Conservation (phyloP, 2,888 invertebrate genomes). For the Ennomos quercinarius region DNA sequence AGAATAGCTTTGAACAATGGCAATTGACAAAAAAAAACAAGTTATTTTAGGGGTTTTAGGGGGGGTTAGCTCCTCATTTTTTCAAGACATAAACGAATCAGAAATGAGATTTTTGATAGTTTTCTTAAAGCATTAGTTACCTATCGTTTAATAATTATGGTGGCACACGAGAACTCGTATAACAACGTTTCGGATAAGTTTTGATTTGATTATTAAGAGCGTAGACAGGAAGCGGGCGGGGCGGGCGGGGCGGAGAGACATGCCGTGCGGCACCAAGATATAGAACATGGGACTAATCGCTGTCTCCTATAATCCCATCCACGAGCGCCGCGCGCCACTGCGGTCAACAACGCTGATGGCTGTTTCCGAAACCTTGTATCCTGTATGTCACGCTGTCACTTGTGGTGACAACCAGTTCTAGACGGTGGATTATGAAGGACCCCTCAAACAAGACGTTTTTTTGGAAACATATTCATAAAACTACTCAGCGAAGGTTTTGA, state of each 20-base stretch:
- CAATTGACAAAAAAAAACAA: no score
- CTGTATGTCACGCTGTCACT: background rate
- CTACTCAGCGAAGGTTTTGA: no score
- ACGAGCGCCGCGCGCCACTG: no score
- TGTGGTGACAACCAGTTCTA: background rate
- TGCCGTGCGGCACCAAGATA: background rate
- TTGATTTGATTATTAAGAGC: constrained; percentile 36
- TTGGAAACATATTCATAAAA: background rate
- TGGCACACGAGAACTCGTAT: constrained; percentile 39
- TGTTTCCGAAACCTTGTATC: constrained; percentile 11
- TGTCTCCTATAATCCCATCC: no score
- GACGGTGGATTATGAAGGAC: background rate
- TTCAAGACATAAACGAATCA: no score
- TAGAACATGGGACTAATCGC: no score
- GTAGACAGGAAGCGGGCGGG: constrained; percentile 9
- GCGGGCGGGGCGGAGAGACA: constrained; percentile 1
- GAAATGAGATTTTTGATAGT: background rate
- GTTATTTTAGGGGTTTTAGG: no score
- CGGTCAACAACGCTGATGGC: constrained; percentile 1
- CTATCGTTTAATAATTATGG: no score
- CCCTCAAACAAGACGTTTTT: background rate
- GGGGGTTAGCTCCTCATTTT: no score
- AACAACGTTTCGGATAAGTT: constrained; percentile 43
- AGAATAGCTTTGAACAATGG: no score
- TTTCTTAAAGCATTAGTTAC: background rate